phyloP scores from a whole-genome alignment of 2,797 vertebrate species.

The Acanthopagrus latus region DNA sequence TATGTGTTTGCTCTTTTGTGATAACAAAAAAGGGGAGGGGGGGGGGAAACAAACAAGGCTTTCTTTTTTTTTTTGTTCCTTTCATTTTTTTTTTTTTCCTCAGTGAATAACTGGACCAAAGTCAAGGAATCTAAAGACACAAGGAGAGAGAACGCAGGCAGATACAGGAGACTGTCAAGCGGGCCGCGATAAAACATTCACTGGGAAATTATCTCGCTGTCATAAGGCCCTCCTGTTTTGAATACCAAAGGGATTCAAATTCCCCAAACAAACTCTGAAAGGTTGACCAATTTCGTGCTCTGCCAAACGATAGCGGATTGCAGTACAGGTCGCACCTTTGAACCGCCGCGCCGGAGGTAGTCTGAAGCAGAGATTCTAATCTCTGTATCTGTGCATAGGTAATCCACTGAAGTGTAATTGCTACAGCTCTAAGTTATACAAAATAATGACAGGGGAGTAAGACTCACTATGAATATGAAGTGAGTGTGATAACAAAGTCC shows the following conservation, averaged over 20 bases:
- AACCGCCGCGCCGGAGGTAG: slow-evolving; percentile 55
- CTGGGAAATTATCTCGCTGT: slow-evolving; percentile 77
- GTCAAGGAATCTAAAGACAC: slow-evolving; percentile 77
- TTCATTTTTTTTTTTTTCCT: slow-evolving; percentile 23
- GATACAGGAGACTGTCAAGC: slow-evolving; percentile 72
- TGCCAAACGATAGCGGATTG: slow-evolving; percentile 60
- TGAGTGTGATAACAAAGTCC: slow-evolving; percentile 83
- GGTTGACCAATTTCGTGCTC: slow-evolving; percentile 71
- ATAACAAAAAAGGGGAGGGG: slow-evolving; percentile 66
- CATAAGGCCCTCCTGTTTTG: slow-evolving; percentile 76
- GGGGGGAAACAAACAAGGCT: slow-evolving; percentile 46
- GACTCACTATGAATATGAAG: slow-evolving; percentile 84
- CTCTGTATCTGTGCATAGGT: slow-evolving; percentile 80
- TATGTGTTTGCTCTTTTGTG: slow-evolving; percentile 76
- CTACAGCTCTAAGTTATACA: slow-evolving; percentile 83
- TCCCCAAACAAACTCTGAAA: slow-evolving; percentile 74
- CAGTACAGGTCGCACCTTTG: slow-evolving; percentile 66
- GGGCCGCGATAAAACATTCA: slow-evolving; percentile 74
- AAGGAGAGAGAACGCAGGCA: slow-evolving; percentile 58
- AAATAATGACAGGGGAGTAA: slow-evolving; percentile 75
- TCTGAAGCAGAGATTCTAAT: slow-evolving; percentile 70
- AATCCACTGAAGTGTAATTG: slow-evolving; percentile 90
- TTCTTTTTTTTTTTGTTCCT: slow-evolving; percentile 25
- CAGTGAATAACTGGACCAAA: slow-evolving; percentile 74
- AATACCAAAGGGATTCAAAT: slow-evolving; percentile 81